Conservation (phyloP, 2,888 invertebrate genomes). For the Allygus modestus region DNA sequence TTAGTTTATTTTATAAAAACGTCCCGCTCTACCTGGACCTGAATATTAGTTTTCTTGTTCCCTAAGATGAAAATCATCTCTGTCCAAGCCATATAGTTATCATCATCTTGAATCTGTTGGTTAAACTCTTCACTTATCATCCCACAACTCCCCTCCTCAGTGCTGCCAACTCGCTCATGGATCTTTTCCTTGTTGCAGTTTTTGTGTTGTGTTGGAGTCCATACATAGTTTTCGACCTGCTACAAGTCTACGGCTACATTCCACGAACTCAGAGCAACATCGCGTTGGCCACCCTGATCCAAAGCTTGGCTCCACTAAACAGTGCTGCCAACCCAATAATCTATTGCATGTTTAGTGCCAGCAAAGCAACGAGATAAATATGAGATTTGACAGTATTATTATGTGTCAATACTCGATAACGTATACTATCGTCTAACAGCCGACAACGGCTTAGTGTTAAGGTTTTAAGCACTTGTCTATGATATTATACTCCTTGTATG, state of each 20-base stretch:
- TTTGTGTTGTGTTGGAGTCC: constrained; percentile 97
- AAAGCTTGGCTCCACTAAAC: constrained; percentile 94
- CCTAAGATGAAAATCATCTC: too few species aligned
- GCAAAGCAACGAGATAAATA: constrained; percentile 64
- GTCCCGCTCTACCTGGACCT: too few species aligned
- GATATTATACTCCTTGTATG: background rate
- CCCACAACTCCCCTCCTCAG: too few species aligned
- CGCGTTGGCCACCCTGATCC: constrained; percentile 93
- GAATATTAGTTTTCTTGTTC: too few species aligned
- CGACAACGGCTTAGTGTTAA: background rate
- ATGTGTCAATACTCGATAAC: background rate
- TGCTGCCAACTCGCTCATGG: too few species aligned
- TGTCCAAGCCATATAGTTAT: too few species aligned
- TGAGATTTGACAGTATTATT: background rate
- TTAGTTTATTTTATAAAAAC: too few species aligned
- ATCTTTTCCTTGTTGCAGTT: constrained; percentile 80
- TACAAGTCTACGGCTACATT: constrained; percentile 92
- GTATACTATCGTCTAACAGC: background rate
- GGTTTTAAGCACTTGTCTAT: constrained; percentile 4
- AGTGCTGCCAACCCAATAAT: constrained; percentile 97
- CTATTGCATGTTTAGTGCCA: constrained; percentile 87
- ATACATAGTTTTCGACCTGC: constrained; percentile 93
- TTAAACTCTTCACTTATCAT: too few species aligned
- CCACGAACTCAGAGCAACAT: constrained; percentile 88
- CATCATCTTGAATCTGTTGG: too few species aligned